These are phyloP conservation scores for Scelioninae gen. 1 DNA, from an alignment of 2,888 invertebrate genomes.

Conservation along the genomic window DNA sequence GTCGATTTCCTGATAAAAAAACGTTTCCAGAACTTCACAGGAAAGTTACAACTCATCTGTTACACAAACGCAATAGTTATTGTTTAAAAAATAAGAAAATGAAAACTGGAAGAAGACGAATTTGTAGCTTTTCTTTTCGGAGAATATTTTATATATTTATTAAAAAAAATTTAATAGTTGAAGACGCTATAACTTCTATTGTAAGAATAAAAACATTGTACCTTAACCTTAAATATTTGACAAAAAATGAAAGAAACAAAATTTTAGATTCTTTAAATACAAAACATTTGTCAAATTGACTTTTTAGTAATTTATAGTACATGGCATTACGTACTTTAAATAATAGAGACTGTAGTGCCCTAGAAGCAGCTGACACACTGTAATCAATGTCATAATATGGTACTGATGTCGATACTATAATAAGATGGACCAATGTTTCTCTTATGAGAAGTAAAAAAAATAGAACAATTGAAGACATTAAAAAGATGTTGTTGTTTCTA, in stretches of 20 bases:
- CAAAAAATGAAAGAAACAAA: conserved; percentile 75
- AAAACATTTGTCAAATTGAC: neutral
- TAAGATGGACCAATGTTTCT: conserved; percentile 7
- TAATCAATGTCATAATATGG: neutral
- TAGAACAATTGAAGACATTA: conserved; percentile 4
- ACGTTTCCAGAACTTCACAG: conserved; percentile 72
- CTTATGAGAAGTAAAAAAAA: conserved; percentile 10
- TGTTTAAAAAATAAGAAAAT: conserved; percentile 62
- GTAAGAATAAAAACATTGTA: conserved; percentile 74
- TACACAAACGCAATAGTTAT: conserved; percentile 76
- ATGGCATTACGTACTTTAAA: conserved; percentile 5
- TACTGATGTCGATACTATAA: neutral
- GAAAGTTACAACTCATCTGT: conserved; percentile 74
- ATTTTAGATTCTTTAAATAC: conserved; percentile 39
- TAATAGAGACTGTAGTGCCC: conserved; percentile 6
- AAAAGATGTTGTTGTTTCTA: conserved; percentile 74
- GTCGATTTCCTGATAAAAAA: conserved; percentile 69
- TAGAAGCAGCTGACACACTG: conserved; percentile 13
- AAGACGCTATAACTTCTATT: conserved; percentile 67
- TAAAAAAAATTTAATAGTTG: conserved; percentile 62
- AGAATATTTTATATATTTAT: too few relatives aligned
- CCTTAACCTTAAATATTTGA: conserved; percentile 75
- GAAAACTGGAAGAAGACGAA: conserved; percentile 29
- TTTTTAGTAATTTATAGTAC: neutral
- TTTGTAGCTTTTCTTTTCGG: conserved; percentile 73